phyloP scores from a whole-genome alignment of 2,113 vertebrate species.

The Dromas ardeola region DNA sequence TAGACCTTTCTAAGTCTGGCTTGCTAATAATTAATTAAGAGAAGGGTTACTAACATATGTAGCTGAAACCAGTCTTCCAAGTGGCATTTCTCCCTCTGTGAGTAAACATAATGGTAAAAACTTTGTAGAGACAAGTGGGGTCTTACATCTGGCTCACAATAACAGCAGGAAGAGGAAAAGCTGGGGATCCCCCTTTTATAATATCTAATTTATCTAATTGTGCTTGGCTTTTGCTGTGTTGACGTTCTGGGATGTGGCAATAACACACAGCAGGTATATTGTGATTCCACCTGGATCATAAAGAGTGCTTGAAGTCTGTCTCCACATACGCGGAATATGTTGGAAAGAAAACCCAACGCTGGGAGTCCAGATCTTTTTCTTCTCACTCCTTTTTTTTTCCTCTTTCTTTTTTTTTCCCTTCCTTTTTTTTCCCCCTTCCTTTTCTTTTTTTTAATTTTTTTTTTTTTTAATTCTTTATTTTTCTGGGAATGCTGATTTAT shows the following conservation, averaged over 20 bases:
- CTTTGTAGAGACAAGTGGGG: not conserved
- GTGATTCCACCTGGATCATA: not conserved
- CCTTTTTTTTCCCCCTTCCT: too few relatives aligned
- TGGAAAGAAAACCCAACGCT: not conserved
- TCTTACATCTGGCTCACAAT: not conserved
- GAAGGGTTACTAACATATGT: not conserved
- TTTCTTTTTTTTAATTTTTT: too few relatives aligned
- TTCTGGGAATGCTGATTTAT: not conserved
- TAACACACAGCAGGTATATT: too few relatives aligned
- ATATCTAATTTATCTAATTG: rapidly evolving
- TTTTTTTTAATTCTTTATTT: not conserved
- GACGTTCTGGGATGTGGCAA: not conserved
- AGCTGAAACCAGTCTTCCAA: not conserved
- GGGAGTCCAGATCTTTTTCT: not conserved
- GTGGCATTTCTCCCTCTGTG: not conserved
- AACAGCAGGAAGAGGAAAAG: not conserved
- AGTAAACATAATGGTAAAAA: not conserved
- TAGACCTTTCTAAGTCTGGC: not conserved
- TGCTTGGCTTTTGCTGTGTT: not conserved
- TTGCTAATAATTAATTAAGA: not conserved
- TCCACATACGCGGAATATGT: rapidly evolving
- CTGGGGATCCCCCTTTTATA: not conserved
- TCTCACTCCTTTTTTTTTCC: not conserved
- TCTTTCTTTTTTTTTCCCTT: too few relatives aligned
- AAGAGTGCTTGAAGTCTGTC: not conserved